Evolutionary conservation across 1,140 invertebrate genomes (phyloP).

Genomic region (Aphelinus atriplicis): DNA sequence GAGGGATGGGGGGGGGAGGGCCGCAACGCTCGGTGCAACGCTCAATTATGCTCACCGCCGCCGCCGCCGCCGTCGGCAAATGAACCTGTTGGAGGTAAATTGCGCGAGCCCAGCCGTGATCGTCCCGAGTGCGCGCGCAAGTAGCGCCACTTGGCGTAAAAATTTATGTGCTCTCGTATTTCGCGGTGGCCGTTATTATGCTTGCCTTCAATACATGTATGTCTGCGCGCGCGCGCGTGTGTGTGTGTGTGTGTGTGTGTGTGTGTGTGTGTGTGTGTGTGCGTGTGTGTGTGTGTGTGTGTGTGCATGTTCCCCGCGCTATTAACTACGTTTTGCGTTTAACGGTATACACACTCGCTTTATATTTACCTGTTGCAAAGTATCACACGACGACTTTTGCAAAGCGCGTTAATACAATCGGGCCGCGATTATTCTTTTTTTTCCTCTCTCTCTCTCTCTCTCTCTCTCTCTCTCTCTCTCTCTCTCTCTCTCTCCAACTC

Average conservation of each 20-base stretch:
- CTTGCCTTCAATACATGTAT: neutral
- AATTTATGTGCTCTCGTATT: constrained; percentile 1
- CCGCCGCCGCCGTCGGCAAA: neutral
- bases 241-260: no score
- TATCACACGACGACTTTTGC: constrained; percentile 2
- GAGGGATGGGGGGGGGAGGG: no score
- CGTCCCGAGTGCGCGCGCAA: neutral
- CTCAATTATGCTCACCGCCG: neutral
- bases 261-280: no score
- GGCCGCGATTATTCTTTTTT: neutral
- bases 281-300: no score
- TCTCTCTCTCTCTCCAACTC: no score
- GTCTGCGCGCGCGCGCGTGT: neutral
- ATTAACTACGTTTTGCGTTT: constrained; percentile 11
- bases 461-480: no score
- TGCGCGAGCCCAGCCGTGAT: neutral
- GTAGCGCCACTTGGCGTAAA: neutral
- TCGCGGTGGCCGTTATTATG: neutral
- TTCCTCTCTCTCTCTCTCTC: neutral
- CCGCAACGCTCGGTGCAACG: neutral
- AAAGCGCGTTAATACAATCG: no score
- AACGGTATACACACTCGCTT: constrained; percentile 7
- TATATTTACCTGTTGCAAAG: constrained; percentile 17
- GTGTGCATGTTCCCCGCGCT: neutral
- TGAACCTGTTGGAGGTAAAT: constrained; percentile 8